Percentiles rank a stretch among this genome's conserved stretches.
Conservation (phyloP, 2,888 invertebrate species). For the Frankliniella intonsa region DNA sequence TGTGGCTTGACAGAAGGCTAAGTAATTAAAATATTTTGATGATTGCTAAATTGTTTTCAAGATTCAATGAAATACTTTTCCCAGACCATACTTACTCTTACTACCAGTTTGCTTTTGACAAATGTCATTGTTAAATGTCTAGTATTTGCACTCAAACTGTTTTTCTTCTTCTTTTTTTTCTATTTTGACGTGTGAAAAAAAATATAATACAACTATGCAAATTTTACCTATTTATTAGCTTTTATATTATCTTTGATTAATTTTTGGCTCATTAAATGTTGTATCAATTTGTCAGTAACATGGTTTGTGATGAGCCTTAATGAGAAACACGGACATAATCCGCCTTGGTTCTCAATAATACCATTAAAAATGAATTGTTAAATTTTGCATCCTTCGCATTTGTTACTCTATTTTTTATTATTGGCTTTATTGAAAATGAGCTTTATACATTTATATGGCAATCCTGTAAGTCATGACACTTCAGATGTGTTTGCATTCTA, state of each 20-base stretch:
- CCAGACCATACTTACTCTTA: not conserved
- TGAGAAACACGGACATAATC: no score
- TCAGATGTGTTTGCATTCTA: not conserved
- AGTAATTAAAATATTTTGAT: no score
- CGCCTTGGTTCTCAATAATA: not conserved
- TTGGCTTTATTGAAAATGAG: not conserved
- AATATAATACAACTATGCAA: not conserved
- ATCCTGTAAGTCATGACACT: not conserved
- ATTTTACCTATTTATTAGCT: not conserved
- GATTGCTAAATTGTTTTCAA: not conserved
- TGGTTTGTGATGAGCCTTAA: no score
- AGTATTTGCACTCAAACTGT: no score
- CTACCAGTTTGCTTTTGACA: not conserved
- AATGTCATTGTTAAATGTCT: not conserved
- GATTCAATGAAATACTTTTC: not conserved
- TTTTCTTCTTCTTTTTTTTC: no score
- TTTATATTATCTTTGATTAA: not conserved
- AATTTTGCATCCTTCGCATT: not conserved
- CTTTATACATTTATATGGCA: not conserved
- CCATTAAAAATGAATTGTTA: not conserved
- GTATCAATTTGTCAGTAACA: not conserved
- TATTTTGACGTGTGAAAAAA: no score
- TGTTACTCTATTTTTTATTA: not conserved
- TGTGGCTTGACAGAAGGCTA: not conserved
- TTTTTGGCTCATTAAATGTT: not conserved